Evolutionary conservation across 2,113 vertebrate species (phyloP).

Genomic region (Mungos mungo): DNA sequence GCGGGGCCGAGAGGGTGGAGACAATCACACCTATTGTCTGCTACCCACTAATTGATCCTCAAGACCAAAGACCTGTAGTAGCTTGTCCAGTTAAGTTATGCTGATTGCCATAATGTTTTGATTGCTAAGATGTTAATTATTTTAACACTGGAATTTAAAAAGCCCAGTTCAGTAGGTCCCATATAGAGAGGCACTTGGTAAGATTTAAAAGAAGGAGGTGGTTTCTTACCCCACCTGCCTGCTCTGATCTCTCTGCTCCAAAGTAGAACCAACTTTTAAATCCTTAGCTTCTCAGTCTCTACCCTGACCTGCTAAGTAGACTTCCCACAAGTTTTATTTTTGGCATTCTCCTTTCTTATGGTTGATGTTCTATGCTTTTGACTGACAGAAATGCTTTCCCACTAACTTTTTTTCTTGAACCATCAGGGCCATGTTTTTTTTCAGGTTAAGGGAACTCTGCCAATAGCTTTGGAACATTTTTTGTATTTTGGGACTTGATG

Average conservation of each 20-base stretch:
- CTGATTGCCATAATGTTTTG: background rate
- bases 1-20: background rate
- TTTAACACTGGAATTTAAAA: background rate
- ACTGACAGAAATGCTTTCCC: background rate
- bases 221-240: background rate
- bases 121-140: background rate
- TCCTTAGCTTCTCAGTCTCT: background rate
- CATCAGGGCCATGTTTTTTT: background rate
- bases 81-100: background rate
- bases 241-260: background rate
- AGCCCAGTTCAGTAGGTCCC: background rate
- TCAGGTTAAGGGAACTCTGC: background rate
- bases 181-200: background rate
- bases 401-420: background rate
- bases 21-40: background rate
- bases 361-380: background rate
- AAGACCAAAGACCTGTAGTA: background rate
- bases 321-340: background rate
- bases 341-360: background rate
- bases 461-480: background rate
- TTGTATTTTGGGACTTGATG: background rate
- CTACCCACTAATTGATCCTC: background rate
- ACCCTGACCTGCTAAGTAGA: too few species aligned
- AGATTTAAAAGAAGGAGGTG: background rate
- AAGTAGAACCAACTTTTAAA: background rate